phyloP scores from a whole-genome alignment of 2,888 invertebrate genomes.

The Osmoderma eremita region DNA sequence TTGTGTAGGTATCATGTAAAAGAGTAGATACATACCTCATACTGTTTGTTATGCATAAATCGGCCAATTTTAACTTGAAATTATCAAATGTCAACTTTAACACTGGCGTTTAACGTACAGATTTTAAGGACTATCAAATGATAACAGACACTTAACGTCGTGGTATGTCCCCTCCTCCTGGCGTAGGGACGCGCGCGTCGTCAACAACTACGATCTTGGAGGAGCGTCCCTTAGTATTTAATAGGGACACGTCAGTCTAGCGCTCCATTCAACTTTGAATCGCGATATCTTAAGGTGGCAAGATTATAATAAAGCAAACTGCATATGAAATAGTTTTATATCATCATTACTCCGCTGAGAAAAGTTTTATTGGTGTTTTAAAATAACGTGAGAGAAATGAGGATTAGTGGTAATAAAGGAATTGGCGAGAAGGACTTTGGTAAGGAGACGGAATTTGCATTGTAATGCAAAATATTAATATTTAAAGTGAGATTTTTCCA shows the following conservation, averaged over 20 bases:
- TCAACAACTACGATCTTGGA: slow-evolving; percentile 55
- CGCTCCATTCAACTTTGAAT: slow-evolving; percentile 58
- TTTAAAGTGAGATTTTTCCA: slow-evolving; percentile 46
- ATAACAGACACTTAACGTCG: slow-evolving; percentile 57
- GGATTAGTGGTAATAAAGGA: too few species aligned
- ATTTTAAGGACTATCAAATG: slow-evolving; percentile 57
- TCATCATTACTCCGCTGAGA: too few species aligned
- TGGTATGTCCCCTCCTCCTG: slow-evolving; percentile 56
- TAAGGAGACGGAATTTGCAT: slow-evolving; percentile 16
- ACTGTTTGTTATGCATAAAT: slow-evolving; percentile 1
- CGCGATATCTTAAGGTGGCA: slow-evolving; percentile 42
- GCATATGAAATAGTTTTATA: slow-evolving; percentile 1
- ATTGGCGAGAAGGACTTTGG: not conserved
- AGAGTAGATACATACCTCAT: not conserved
- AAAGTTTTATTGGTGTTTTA: too few species aligned
- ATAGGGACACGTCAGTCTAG: slow-evolving; percentile 58
- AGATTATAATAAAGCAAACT: not conserved
- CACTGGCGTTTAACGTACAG: slow-evolving; percentile 53
- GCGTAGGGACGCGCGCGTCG: slow-evolving; percentile 58
- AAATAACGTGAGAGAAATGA: too few species aligned
- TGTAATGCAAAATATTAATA: slow-evolving; percentile 40
- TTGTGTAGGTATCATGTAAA: too few species aligned
- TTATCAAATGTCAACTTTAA: slow-evolving; percentile 49
- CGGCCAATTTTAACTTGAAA: not conserved
- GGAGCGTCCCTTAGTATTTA: slow-evolving; percentile 59